Conservation (phyloP, 2,113 vertebrate genomes). For the Bubo bubo region DNA sequence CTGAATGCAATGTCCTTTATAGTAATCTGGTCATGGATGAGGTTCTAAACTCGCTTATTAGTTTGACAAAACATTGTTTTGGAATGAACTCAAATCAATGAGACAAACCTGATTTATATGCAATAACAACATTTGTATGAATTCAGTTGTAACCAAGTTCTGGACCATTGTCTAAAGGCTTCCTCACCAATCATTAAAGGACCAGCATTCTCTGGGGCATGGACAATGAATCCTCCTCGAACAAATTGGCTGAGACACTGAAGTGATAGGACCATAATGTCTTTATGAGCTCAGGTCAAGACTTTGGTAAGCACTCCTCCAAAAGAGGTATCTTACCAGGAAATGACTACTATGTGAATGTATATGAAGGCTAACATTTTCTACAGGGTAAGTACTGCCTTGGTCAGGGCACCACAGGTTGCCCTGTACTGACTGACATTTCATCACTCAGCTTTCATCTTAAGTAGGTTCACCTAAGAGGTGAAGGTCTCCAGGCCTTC, state of each 20-base stretch:
- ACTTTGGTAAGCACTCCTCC: not conserved
- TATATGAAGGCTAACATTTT: not conserved
- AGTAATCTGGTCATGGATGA: not conserved
- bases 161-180: not conserved
- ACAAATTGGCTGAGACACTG: not conserved
- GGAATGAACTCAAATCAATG: not conserved
- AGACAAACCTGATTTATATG: not conserved
- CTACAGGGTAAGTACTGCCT: not conserved
- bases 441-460: not conserved
- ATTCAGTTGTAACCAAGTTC: not conserved
- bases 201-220: not conserved
- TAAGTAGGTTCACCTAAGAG: not conserved
- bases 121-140: not conserved
- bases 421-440: not conserved
- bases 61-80: not conserved
- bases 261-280: not conserved
- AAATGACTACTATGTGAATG: not conserved
- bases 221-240: not conserved
- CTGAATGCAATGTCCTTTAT: not conserved
- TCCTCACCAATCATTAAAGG: not conserved
- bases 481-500: not conserved
- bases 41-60: not conserved
- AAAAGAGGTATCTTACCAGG: not conserved
- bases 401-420: not conserved
- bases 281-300: not conserved